Conservation (phyloP, 2,888 invertebrate genomes). For the Aethes cnicana region DNA sequence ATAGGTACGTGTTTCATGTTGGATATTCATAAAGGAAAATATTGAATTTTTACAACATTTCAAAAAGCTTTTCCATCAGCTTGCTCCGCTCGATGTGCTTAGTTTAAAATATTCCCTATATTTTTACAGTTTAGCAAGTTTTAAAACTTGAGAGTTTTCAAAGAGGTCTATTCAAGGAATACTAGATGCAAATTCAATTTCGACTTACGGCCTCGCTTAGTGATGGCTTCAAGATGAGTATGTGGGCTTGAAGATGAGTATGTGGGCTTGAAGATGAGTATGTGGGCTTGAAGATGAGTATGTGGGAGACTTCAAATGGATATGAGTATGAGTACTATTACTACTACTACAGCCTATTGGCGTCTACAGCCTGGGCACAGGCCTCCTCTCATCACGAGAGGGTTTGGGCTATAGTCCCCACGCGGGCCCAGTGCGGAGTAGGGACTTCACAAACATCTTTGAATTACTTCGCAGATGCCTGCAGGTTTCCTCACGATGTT, state of each 20-base stretch:
- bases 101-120: constrained; percentile 18
- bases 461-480: too few relatives aligned
- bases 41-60: constrained; percentile 8
- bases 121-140: constrained; percentile 16
- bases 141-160: constrained; percentile 13
- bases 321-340: too few relatives aligned
- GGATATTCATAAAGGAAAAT: too few relatives aligned
- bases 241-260: not conserved
- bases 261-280: not conserved
- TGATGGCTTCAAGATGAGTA: too few relatives aligned
- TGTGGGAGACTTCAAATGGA: too few relatives aligned
- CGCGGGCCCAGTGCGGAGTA: too few relatives aligned
- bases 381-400: too few relatives aligned
- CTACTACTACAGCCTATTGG: too few relatives aligned
- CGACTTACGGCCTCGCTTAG: not conserved
- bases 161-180: constrained; percentile 19
- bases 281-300: not conserved
- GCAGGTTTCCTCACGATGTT: too few relatives aligned
- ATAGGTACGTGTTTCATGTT: not conserved
- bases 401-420: too few relatives aligned
- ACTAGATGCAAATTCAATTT: constrained; percentile 30
- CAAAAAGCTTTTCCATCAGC: not conserved
- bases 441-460: too few relatives aligned
- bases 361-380: too few relatives aligned
- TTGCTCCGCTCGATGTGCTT: not conserved